Percentiles rank a stretch among this genome's conserved stretches.
These are phyloP conservation scores for Drosophila funebris DNA, from an alignment of 1,140 invertebrate genomes.

Conservation along the genomic window DNA sequence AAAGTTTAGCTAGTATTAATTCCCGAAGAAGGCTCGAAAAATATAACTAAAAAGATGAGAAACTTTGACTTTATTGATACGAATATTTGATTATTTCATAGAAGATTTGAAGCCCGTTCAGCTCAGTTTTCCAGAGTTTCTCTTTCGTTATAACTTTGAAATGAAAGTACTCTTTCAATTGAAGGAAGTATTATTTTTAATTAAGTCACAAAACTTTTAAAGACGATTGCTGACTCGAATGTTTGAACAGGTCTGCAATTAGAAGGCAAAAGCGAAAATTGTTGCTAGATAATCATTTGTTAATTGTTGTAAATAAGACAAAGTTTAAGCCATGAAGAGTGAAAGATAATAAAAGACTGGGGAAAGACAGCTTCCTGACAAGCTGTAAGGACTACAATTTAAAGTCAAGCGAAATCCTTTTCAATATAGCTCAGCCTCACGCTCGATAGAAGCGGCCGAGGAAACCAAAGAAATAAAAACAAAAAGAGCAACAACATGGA, in stretches of 20 bases:
- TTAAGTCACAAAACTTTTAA: background rate
- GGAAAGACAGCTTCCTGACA: slow-evolving; percentile 19
- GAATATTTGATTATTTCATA: no score
- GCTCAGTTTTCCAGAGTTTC: background rate
- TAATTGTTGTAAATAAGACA: slow-evolving; percentile 35
- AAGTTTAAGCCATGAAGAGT: background rate
- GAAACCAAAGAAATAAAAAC: slow-evolving; percentile 40
- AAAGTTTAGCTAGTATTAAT: no score
- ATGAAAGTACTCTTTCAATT: no score
- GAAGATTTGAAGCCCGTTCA: no score
- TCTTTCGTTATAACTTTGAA: no score
- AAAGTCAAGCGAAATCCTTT: slow-evolving; percentile 62
- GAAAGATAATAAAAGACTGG: background rate
- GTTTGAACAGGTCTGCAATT: background rate
- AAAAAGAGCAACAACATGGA: slow-evolving; percentile 25
- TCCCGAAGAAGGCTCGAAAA: no score
- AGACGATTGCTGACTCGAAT: background rate
- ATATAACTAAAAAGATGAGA: no score
- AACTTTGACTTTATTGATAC: no score
- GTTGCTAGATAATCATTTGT: slow-evolving; percentile 17
- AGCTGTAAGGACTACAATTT: slow-evolving; percentile 47
- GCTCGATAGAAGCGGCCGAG: slow-evolving; percentile 45
- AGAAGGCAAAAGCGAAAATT: background rate
- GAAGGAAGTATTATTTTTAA: background rate
- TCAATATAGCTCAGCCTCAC: slow-evolving; percentile 57